Evolutionary conservation across 2,888 invertebrate genomes (phyloP).

Genomic region (Drosophila subsilvestris): DNA sequence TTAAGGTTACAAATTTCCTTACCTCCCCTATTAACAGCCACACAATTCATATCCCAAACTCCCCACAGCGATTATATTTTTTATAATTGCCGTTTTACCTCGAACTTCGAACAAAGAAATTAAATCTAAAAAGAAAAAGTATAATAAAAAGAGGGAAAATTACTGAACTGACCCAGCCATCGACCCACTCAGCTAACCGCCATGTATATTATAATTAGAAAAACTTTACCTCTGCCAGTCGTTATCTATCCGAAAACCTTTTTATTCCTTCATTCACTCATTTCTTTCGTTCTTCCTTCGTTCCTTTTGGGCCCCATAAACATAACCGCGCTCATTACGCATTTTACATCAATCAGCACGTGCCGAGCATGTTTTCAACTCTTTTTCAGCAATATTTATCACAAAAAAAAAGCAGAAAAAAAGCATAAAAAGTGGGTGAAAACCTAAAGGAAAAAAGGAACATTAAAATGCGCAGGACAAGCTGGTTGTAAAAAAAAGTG

Average conservation of each 20-base stretch:
- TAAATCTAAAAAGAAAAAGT: conserved; percentile 8
- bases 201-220: conserved; percentile 69
- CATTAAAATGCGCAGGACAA: conserved; percentile 65
- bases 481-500: conserved; percentile 51
- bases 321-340: conserved; percentile 74
- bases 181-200: conserved; percentile 27
- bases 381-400: conserved; percentile 35
- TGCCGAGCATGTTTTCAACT: conserved; percentile 71
- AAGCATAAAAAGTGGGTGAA: conserved; percentile 48
- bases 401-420: conserved; percentile 19
- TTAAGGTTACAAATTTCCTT: neutral
- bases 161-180: conserved; percentile 13
- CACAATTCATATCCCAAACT: neutral
- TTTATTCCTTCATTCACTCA: neutral
- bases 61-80: neutral
- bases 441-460: conserved; percentile 25
- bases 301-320: conserved; percentile 34
- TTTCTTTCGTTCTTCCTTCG: conserved; percentile 1
- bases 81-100: neutral
- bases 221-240: conserved; percentile 57
- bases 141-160: conserved; percentile 2
- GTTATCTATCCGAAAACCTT: conserved; percentile 58
- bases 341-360: conserved; percentile 79
- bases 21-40: neutral
- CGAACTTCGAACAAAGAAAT: conserved; percentile 1